Evolutionary conservation across 1,140 invertebrate species (phyloP), one percentile per base, ranked within the genome.

Genomic region (Hycleus phaleratus): DNA sequence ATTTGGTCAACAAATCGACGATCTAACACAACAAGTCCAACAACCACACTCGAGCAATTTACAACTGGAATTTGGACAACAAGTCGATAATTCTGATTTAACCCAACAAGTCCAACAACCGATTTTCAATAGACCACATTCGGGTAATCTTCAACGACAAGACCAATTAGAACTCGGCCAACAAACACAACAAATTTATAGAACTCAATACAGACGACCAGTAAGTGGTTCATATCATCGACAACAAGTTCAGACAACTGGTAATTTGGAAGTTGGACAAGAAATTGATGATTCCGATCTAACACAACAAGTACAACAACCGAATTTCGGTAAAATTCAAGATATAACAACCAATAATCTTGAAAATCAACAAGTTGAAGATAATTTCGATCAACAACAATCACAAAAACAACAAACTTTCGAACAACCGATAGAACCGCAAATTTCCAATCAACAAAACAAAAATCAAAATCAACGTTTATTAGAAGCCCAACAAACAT

Each of bases 291-390:
- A 56, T 49, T 47, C 46, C 3, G 54, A 60, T 51, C 32, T 60
- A 39, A 60, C 58, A 47, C 61, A 60, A 49, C 46, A 56, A 49
- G 39, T 12, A 12, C 42, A 48, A 48, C 44, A 56, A n/a, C 9
- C 9, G 9, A 9, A 11, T n/a, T 42, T 42, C 11, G 40, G 40
- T n/a, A 42, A 18, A 18, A 18, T 18, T 18, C 18, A 18, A 18
- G 18, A 18, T 18, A 18, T 18, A 18, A 18, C 1, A 18, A 42
- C 4, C 24, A 24, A 47, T n/a, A 56, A 42, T 10, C 46, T 47
- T 39, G 42, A 48, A 56, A 49, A 10, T 42, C 32, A 32, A 32
- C 32, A 32, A 32, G 7, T 32, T 7, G 32, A 32, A 18, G 18
- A 18, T 32, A 1, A 32, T 5, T 45, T 9, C 4, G 43, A 45